Evolutionary conservation across 2,113 vertebrate species (phyloP), one percentile per base, ranked within the genome.

Genomic region (Petrocephalus zakoni): DNA sequence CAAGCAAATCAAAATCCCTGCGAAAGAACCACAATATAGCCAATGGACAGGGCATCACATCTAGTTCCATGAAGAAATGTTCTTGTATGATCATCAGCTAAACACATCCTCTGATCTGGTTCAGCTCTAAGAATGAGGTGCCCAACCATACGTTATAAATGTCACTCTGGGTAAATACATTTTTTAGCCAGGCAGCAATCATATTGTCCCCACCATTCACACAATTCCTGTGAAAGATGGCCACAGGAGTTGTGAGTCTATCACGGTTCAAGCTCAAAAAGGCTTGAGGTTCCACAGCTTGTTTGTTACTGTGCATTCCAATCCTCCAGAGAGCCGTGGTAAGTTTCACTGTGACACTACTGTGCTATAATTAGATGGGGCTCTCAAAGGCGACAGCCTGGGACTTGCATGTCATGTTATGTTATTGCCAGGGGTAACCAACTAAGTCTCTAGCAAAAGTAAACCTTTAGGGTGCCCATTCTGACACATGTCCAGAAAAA

Each of bases 351-450:
- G 91, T 93, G 91, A 91, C 91, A 92, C 90, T 86, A 42, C 29
- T 42, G 61, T 56, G 89, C 92, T 96, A 95, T 94, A 94, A 94
- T 94, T 95, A 95, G 95, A 90, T 88, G 47, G 47, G 90, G 86
- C 90, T 92, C 93, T 92, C 85, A 52, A 9, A 87, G 87, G 91
- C 87, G 55, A 25, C 88, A 89, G 91, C 92, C 90, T 92, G 90
- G 90, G 90, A 92, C 93, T 91, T 85, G 83, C 58, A 88, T 90
- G 85, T 58, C 51, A 87, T 88, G 90, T 55, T 92, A 87, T 88
- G 90, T 55, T 92, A 91, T 19, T 29, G 42, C 51, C 49, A 85
- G 51, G n/a, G 47, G 55, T 37, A 87, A 87, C 53, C 5, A 21
- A 37, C 56, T 1, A 58, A 86, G n/a, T 42, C 56, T 87, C 56